Evolutionary conservation across 2,113 vertebrate genomes (phyloP), one percentile per base, ranked within the genome.

Genomic region (Plotosus lineatus): DNA sequence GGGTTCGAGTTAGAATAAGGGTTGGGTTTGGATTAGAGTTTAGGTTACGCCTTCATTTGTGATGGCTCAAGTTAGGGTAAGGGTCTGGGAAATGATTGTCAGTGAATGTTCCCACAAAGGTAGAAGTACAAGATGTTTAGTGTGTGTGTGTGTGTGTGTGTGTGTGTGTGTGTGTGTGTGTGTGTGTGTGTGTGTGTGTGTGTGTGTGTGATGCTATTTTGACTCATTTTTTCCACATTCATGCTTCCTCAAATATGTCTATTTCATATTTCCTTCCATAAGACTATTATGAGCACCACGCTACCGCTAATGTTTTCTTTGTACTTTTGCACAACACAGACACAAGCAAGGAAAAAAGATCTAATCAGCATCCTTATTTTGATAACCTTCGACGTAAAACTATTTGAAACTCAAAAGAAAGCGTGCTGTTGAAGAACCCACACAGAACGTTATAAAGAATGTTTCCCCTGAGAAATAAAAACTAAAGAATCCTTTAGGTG

Each of bases 181-280:
- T 42, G 38, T 68, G 10, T 17, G 31, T 21, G 61, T 36, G 31
- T 31, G 11, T 42, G 65, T 44, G 40, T 69, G 63, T 40, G 63
- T 68, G 11, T 68, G 65, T 44, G 65, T 68, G 38, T 46, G 23
- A 44, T 21, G 44, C 5, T 12, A 42, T 50, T 21, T 66, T 76
- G 74, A 82, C 50, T 82, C 72, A 81, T 75, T 51, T 15, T 31
- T 63, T 55, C 48, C 21, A 56, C n/a, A n/a, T n/a, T 75, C 58
- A 63, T 44, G 51, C 60, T 82, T 76, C 73, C 73, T 76, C 28
- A 51, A 46, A 44, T 58, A 38, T 26, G 26, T 63, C 26, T 77
- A 51, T 65, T 58, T 79, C 40, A 23, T 6, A 33, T 58, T 21
- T 31, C 19, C 26, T 66, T 11, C 9, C 38, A 19, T 66, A 38